Evolutionary conservation across 2,797 vertebrate genomes (phyloP).

Genomic region (Vultur gryphus): DNA sequence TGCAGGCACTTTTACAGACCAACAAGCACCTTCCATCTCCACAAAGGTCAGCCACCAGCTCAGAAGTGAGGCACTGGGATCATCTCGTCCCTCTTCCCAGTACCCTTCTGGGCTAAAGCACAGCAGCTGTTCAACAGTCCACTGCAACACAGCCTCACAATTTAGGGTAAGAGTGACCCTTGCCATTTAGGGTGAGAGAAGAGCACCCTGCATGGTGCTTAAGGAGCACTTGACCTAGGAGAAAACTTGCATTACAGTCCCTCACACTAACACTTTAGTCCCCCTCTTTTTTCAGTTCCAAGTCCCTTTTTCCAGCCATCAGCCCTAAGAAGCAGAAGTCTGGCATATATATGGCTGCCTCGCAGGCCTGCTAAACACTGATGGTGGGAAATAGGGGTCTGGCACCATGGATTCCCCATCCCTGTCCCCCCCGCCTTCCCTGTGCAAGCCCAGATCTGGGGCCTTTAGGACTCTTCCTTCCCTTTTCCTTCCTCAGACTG

Average conservation of each 20-base stretch:
- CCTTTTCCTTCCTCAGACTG: slow-evolving; percentile 24
- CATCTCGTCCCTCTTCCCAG: not conserved
- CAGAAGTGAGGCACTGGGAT: not conserved
- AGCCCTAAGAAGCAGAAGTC: not conserved
- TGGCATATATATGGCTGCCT: not conserved
- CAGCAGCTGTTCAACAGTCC: not conserved
- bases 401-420: not conserved
- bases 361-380: not conserved
- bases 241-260: not conserved
- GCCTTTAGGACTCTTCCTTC: not conserved
- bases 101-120: not conserved
- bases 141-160: not conserved
- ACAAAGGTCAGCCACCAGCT: not conserved
- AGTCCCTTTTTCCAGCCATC: not conserved
- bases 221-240: not conserved
- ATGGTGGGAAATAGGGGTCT: not conserved
- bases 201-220: not conserved
- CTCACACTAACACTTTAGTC: not conserved
- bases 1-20: not conserved
- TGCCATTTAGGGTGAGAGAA: not conserved
- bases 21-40: not conserved
- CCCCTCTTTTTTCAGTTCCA: not conserved
- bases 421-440: not conserved
- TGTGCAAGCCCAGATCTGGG: not conserved
- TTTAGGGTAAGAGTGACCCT: not conserved